phyloP scores from a whole-genome alignment of 2,113 vertebrate genomes.

The Eurystomus gularis region DNA sequence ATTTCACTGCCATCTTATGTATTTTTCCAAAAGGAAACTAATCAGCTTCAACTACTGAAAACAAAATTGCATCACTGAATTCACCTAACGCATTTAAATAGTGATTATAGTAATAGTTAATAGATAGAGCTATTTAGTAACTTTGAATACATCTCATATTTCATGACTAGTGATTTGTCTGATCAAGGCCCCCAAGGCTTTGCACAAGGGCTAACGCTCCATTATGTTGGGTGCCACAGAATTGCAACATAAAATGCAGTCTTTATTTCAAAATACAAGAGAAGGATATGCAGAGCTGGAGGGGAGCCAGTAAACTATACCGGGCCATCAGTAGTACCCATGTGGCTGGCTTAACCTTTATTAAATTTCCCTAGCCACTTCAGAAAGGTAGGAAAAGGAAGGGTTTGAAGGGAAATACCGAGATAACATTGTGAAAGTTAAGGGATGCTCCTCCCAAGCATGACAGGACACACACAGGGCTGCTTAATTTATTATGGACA shows the following conservation, averaged over 20 bases:
- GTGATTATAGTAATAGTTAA: not conserved
- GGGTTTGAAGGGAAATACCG: not conserved
- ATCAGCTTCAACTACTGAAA: not conserved
- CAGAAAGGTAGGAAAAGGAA: not conserved
- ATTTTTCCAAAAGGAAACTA: not conserved
- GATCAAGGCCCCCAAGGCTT: not conserved
- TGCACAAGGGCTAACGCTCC: not conserved
- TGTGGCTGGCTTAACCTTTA: no score
- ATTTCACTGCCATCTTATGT: not conserved
- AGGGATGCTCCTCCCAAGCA: not conserved
- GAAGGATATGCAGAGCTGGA: not conserved
- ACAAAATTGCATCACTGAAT: not conserved
- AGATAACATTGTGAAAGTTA: not conserved
- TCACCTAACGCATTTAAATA: not conserved
- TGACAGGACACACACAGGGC: not conserved
- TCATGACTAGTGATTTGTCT: not conserved
- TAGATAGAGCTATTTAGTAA: not conserved
- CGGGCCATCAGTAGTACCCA: not conserved
- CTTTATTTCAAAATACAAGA: not conserved
- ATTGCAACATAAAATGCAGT: not conserved
- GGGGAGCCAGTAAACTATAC: not conserved
- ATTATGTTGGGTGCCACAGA: not conserved
- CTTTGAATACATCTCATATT: not conserved
- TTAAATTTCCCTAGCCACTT: not conserved
- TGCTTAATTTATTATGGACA: not conserved